Percentiles rank a stretch among this genome's conserved stretches.
phyloP scores from a whole-genome alignment of 2,113 vertebrate species.

The Chrysochloris asiatica region DNA sequence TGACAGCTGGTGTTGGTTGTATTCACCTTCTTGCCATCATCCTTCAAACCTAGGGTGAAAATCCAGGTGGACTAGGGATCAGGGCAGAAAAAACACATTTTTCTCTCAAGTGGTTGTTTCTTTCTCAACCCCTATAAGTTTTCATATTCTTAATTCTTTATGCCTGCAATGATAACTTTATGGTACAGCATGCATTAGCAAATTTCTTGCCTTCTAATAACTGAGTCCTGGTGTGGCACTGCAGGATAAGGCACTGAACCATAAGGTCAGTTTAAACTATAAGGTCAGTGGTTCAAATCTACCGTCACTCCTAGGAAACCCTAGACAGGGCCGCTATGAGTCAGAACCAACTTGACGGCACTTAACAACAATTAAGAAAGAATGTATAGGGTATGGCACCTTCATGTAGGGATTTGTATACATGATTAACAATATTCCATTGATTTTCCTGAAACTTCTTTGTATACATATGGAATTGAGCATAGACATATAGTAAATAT shows the following conservation, averaged over 20 bases:
- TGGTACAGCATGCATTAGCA: background rate
- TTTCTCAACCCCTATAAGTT: background rate
- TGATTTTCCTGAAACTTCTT: background rate
- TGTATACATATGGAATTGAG: background rate
- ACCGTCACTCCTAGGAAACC: too few species aligned
- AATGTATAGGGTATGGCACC: background rate
- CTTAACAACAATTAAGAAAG: background rate
- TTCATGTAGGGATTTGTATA: background rate
- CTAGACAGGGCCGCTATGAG: too few species aligned
- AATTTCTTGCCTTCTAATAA: background rate
- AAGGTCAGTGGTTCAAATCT: too few species aligned
- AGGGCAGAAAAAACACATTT: background rate
- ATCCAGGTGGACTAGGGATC: background rate
- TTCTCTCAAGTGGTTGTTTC: background rate
- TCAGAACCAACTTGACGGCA: too few species aligned
- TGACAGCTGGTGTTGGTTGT: accelerated
- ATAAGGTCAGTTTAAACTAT: too few species aligned
- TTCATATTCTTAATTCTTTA: background rate
- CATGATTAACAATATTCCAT: background rate
- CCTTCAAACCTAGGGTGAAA: background rate
- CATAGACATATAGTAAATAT: background rate
- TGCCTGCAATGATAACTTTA: background rate
- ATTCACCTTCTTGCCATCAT: background rate
- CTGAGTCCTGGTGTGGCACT: too few species aligned
- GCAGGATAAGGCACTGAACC: too few species aligned